Base-by-base conservation (phyloP, 1,140 invertebrate species). In the Euura saliciscinereae region DNA sequence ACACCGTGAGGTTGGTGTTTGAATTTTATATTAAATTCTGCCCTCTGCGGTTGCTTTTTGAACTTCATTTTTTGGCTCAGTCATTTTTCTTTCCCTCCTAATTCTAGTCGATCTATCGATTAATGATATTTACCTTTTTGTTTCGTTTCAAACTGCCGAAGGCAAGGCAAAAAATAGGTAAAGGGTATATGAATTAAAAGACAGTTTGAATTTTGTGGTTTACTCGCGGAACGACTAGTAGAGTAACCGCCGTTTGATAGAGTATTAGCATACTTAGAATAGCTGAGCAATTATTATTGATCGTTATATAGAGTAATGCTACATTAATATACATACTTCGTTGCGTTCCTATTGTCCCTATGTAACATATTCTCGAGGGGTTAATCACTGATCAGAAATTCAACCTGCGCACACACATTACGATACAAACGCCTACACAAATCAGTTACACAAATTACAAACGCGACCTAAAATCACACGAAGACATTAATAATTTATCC, bases 1-100 rank as follows among this genome's bases (percentile, higher is more conserved):
- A 87, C 70, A 76, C 71, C 71, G 69, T 83, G 73, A 85, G 84
- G 85, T 85, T 59, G 46, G 78, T 77, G 0, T 28, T 28, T 28
- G 28, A 28, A 28, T 28, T 28, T 28, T 28, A 28, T 28, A 28
- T 28, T 28, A 28, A 28, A 28, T 28, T 28, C 28, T 28, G 28
- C n/a, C n/a, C n/a, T n/a, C n/a, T n/a, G n/a, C n/a, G n/a, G n/a
- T 59, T 59, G 3, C 0, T 59, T 59, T 11, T 59, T 59, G 51
- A 4, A 59, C 13, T 59, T 59, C 13, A 11, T 59, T 59, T 59
- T 59, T 3, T 59, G 13, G 10, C 6, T 11, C 13, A 3, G 51
- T 8, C 28, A 28, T 28, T 28, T 28, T 28, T 28, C 28, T 28
- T 28, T 28, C 28, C 28, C 28, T 1, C 51, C 5, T 59, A 28